Conservation (phyloP, 1,140 invertebrate species). For the Paralvinella palmiformis region DNA sequence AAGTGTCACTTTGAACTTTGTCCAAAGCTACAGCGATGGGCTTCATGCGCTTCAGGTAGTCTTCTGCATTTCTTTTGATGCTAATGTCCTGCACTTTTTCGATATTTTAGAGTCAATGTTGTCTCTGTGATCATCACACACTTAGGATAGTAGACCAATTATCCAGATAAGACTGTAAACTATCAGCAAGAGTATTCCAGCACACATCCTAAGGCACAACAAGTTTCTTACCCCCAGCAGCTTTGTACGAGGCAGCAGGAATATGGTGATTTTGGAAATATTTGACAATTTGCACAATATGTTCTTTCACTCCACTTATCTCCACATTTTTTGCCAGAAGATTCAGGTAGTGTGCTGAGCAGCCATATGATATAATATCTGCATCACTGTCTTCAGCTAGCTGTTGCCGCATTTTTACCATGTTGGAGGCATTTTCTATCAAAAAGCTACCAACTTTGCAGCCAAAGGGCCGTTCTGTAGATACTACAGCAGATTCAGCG, state of each 20-base stretch:
- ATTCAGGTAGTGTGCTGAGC: slow-evolving; percentile 3
- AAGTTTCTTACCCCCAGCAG: not conserved
- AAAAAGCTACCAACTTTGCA: slow-evolving; percentile 1
- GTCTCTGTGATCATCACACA: slow-evolving; percentile 1
- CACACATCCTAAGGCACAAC: not conserved
- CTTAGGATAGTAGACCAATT: slow-evolving; percentile 2
- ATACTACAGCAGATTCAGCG: not conserved
- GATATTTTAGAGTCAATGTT: not conserved
- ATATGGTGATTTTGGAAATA: not conserved
- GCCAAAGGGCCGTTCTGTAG: not conserved
- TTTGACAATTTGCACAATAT: not conserved
- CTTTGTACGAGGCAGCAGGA: not conserved
- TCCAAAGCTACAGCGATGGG: not conserved
- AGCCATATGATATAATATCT: not conserved
- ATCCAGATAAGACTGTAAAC: not conserved
- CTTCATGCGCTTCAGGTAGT: not conserved
- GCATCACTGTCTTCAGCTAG: not conserved
- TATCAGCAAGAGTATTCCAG: not conserved
- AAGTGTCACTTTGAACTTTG: not conserved
- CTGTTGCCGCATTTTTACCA: not conserved
- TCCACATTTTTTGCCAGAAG: not conserved
- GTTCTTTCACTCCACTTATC: not conserved
- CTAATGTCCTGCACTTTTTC: not conserved
- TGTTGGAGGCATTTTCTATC: slow-evolving; percentile 1
- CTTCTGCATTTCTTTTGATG: slow-evolving; percentile 3